Evolutionary conservation across 1,140 invertebrate genomes (phyloP), one percentile per base, ranked within the genome.

Genomic region (Solen grandis): DNA sequence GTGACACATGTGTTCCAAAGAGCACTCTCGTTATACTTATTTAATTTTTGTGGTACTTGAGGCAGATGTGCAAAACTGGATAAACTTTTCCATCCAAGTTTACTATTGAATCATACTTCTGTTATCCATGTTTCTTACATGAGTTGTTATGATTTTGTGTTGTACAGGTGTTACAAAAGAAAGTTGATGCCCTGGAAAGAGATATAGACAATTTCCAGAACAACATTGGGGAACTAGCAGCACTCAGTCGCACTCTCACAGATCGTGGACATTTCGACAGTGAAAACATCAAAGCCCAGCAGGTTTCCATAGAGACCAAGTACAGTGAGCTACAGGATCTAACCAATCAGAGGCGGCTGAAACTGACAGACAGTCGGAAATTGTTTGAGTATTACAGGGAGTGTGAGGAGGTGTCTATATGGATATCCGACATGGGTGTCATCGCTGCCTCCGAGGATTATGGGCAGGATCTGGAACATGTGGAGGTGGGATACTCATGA

Each of bases 351-450:
- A 94, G 98, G 72, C 97, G 97, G 5, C 96, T 95, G 74, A 97
- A 99, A 91, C 93, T 99, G 59, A 97, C 96, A 25, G 98, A 97
- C 3, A 98, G 97, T 27, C 98, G 99, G 93, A 98, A 99, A 92
- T 97, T 99, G 54, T 99, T 99, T 93, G 95, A 98, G 62, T 99
- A 99, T 95, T 97, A 99, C 92, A 95, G 97, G 55, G 99, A 99
- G 91, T 97, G 99, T 52, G 98, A 99, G 89, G 98, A 99, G 91
- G 99, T 98, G 8, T 97, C 97, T 91, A 97, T 98, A 93, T 99
- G 98, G 98, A 99, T 99, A 90, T 95, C 96, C 14, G 99, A 99
- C 92, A 99, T 99, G 93, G 97, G 99, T 77, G 97, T 98, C 85
- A 97, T 97, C 5, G 94, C 99, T 60, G 97, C 98, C 86, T 98